These are phyloP conservation scores for Mallotus villosus DNA, from an alignment of 2,797 vertebrate species.

Conservation along the genomic window DNA sequence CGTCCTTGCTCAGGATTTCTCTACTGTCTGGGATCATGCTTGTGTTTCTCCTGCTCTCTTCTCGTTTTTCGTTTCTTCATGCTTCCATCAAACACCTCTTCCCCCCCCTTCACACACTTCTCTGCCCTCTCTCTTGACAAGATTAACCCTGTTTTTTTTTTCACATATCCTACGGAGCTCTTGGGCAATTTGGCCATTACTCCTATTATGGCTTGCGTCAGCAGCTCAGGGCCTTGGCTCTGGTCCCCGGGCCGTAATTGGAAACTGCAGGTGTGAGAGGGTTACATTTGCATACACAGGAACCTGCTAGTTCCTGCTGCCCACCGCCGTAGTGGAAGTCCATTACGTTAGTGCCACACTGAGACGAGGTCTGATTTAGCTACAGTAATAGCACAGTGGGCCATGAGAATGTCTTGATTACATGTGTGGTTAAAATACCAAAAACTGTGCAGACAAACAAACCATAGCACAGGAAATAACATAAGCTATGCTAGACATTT, in stretches of 20 bases:
- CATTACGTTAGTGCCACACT: conserved; percentile 66
- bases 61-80: conserved; percentile 31
- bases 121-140: conserved; percentile 48
- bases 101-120: background rate
- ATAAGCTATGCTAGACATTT: too few species aligned
- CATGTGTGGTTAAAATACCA: too few species aligned
- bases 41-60: background rate
- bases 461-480: too few species aligned
- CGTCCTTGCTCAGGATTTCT: background rate
- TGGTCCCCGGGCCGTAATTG: conserved; percentile 78
- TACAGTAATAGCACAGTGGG: conserved; percentile 60
- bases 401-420: too few species aligned
- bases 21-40: too few species aligned
- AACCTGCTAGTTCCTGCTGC: conserved; percentile 55
- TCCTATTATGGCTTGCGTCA: conserved; percentile 76
- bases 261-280: conserved; percentile 80
- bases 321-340: conserved; percentile 67
- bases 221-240: conserved; percentile 73
- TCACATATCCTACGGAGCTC: conserved; percentile 68
- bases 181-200: conserved; percentile 81
- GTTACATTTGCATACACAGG: conserved; percentile 77
- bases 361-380: conserved; percentile 63
- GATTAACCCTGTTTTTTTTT: conserved; percentile 53
- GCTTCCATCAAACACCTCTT: background rate
- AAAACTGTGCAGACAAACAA: too few species aligned